phyloP scores from a whole-genome alignment of 2,888 invertebrate species.

The Acronicta psi region DNA sequence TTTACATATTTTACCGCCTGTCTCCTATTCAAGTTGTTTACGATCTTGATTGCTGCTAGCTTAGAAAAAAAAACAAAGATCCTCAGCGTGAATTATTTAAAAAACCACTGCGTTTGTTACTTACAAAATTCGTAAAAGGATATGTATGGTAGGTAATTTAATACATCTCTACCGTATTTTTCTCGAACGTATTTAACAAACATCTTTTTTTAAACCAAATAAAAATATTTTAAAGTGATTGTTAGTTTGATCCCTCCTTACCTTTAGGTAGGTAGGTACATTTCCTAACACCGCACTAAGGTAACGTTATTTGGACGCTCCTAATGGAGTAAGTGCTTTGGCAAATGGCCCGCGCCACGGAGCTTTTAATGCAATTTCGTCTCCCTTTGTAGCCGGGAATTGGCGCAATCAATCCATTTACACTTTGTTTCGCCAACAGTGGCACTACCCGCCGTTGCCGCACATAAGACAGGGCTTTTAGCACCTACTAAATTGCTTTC shows the following conservation, averaged over 20 bases:
- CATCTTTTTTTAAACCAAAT: no score
- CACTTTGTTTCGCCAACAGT: conserved; percentile 89
- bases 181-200: no score
- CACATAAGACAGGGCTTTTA: conserved; percentile 76
- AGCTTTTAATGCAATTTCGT: conserved; percentile 88
- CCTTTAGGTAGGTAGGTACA: conserved; percentile 51
- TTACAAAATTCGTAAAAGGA: no score
- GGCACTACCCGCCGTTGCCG: conserved; percentile 63
- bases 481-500: conserved; percentile 73
- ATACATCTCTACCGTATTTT: no score
- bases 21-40: no score
- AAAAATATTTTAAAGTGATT: no score
- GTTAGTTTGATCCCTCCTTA: conserved; percentile 35
- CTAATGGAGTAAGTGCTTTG: conserved; percentile 88
- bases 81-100: no score
- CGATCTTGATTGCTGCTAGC: no score
- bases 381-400: conserved; percentile 87
- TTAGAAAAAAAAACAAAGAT: no score
- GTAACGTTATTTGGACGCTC: conserved; percentile 85
- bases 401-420: conserved; percentile 90
- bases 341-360: conserved; percentile 86
- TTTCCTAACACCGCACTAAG: conserved; percentile 75
- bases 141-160: no score
- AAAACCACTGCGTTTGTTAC: no score
- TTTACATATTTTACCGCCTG: no score